Percentiles rank a stretch among this genome's conserved stretches.
phyloP scores from a whole-genome alignment of 1,140 invertebrate species.

The Hylaeus volcanicus region DNA sequence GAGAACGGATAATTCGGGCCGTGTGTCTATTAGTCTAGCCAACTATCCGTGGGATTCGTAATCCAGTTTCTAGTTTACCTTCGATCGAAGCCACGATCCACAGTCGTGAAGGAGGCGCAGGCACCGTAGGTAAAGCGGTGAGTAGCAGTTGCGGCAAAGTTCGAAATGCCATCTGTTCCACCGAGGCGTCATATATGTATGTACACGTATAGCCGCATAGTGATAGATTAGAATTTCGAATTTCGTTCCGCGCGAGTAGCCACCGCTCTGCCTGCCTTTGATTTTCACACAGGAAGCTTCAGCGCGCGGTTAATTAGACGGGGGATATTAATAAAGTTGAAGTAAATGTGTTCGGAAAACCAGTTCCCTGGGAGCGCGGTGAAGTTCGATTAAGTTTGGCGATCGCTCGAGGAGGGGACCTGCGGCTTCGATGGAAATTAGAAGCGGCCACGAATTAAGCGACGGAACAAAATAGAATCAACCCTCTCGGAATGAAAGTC shows the following conservation, averaged over 20 bases:
- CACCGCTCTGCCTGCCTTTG: neutral
- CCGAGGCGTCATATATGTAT: slow-evolving; percentile 20
- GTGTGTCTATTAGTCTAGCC: slow-evolving; percentile 70
- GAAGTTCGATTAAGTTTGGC: neutral
- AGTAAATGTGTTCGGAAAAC: neutral
- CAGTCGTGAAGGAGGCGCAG: slow-evolving; percentile 47
- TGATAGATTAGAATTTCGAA: slow-evolving; percentile 24
- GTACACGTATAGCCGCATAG: neutral
- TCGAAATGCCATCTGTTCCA: slow-evolving; percentile 64
- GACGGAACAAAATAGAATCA: neutral
- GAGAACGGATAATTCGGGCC: slow-evolving; percentile 55
- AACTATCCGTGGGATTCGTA: slow-evolving; percentile 72
- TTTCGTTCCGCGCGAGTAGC: neutral
- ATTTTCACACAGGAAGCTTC: neutral
- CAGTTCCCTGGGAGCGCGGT: neutral
- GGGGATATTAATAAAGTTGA: neutral
- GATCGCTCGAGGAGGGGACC: neutral
- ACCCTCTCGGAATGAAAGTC: too few species aligned
- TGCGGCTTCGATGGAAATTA: neutral
- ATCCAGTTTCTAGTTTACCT: slow-evolving; percentile 73
- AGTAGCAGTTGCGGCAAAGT: slow-evolving; percentile 61
- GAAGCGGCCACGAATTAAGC: neutral
- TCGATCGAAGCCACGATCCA: slow-evolving; percentile 59
- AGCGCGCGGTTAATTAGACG: neutral
- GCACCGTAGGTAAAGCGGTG: slow-evolving; percentile 50